Evolutionary conservation across 2,888 invertebrate species (phyloP).

Genomic region (Aphodius sticticus): DNA sequence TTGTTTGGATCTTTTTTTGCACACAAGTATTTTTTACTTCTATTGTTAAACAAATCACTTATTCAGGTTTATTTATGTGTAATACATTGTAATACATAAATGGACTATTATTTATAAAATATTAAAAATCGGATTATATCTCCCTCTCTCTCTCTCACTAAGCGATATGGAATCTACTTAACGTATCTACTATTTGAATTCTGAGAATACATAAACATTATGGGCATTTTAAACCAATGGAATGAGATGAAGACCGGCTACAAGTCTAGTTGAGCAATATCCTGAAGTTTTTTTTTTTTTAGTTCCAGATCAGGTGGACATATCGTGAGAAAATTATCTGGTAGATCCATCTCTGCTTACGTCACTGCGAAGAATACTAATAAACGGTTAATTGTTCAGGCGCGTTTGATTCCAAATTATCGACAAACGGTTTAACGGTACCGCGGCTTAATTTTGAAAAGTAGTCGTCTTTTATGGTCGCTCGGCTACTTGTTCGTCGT

Average conservation of each 20-base stretch:
- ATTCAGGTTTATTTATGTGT: too few species aligned
- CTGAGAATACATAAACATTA: not conserved
- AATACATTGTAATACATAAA: too few species aligned
- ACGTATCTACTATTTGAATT: not conserved
- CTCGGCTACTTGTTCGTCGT: not conserved
- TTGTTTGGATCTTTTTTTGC: too few species aligned
- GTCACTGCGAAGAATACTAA: not conserved
- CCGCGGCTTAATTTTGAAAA: not conserved
- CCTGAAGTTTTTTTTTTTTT: not conserved
- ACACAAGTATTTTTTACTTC: too few species aligned
- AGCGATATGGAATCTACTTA: too few species aligned
- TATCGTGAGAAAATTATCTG: not conserved
- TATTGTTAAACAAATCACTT: too few species aligned
- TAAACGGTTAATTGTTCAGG: not conserved
- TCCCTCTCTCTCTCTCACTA: too few species aligned
- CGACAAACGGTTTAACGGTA: conserved; percentile 4
- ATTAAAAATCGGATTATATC: too few species aligned
- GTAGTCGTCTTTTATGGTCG: not conserved
- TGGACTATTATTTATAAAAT: too few species aligned
- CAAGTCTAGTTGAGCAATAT: not conserved
- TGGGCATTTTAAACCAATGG: not conserved
- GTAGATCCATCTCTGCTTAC: not conserved
- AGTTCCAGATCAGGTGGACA: not conserved
- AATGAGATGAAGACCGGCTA: not conserved
- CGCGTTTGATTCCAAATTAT: conserved; percentile 4